Percentiles rank a stretch among this genome's conserved stretches.
Evolutionary conservation across 2,113 vertebrate genomes (phyloP).

Genomic region (Trinectes maculatus): DNA sequence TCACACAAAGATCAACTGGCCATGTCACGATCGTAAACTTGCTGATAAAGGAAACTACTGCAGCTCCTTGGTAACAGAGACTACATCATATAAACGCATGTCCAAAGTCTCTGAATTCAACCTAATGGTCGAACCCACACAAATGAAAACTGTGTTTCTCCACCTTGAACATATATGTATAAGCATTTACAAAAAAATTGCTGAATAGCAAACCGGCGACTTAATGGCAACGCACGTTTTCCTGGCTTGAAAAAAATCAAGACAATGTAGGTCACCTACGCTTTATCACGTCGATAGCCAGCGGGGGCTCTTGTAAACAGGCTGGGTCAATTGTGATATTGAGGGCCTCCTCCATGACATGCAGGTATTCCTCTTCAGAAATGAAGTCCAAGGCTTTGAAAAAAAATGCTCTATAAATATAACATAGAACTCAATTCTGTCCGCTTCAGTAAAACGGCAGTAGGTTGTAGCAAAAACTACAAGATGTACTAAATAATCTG

Average conservation of each 20-base stretch:
- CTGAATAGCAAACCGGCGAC: no score
- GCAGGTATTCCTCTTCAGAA: constrained; percentile 7
- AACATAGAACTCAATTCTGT: background rate
- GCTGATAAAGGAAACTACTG: constrained; percentile 28
- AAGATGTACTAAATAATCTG: background rate
- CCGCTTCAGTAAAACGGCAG: background rate
- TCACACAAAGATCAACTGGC: background rate
- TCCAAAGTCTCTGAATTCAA: no score
- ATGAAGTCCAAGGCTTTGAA: background rate
- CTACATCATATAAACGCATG: no score
- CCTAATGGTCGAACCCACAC: no score
- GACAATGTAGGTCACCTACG: constrained; percentile 66
- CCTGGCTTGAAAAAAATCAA: background rate
- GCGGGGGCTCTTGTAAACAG: constrained; percentile 78
- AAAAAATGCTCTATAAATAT: background rate
- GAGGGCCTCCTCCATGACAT: constrained; percentile 64
- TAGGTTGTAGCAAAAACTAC: background rate
- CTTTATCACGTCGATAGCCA: constrained; percentile 76
- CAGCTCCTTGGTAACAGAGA: background rate
- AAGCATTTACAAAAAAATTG: no score
- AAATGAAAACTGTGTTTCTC: no score
- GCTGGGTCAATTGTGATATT: constrained; percentile 77
- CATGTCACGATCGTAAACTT: background rate
- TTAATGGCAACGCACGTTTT: no score
- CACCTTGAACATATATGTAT: no score